A percentile compares a stretch with the other conserved stretches of the same genome.
These are phyloP conservation scores for Semicossyphus pulcher DNA, from an alignment of 2,113 vertebrate genomes.

Conservation along the genomic window DNA sequence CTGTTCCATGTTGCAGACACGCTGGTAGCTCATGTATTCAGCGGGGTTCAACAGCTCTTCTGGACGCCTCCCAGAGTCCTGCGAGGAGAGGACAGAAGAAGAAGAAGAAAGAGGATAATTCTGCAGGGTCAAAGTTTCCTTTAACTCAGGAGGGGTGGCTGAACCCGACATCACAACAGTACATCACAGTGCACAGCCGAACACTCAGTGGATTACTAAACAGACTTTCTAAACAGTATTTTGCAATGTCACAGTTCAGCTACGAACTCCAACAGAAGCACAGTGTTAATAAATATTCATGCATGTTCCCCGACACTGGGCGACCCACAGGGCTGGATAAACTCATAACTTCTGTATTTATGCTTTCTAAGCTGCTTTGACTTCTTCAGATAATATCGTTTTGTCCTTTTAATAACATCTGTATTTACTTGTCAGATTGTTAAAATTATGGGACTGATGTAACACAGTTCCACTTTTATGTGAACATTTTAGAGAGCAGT, in stretches of 20 bases:
- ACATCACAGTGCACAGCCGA: slow-evolving; percentile 12
- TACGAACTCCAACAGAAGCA: background rate
- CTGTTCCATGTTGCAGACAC: slow-evolving; percentile 77
- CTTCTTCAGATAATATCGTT: background rate
- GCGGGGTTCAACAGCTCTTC: slow-evolving; percentile 85
- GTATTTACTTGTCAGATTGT: background rate
- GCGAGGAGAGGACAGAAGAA: slow-evolving; percentile 67
- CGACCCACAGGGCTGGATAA: background rate
- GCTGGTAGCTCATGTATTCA: slow-evolving; percentile 86
- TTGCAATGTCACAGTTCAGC: background rate
- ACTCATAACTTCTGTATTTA: background rate
- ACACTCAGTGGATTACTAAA: slow-evolving; percentile 9
- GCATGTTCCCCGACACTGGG: background rate
- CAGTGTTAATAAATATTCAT: background rate
- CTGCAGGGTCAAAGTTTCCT: slow-evolving; percentile 17
- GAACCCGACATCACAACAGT: background rate
- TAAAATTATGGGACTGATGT: background rate
- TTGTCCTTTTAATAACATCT: background rate
- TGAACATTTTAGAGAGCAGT: background rate
- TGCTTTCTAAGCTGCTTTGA: background rate
- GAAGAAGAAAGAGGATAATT: slow-evolving; percentile 27
- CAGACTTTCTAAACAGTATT: slow-evolving; percentile 9
- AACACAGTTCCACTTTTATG: background rate
- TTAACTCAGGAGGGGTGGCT: background rate
- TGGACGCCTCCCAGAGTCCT: slow-evolving; percentile 87